Base-by-base conservation (phyloP, 2,797 vertebrate species). In the Semotilus atromaculatus region DNA sequence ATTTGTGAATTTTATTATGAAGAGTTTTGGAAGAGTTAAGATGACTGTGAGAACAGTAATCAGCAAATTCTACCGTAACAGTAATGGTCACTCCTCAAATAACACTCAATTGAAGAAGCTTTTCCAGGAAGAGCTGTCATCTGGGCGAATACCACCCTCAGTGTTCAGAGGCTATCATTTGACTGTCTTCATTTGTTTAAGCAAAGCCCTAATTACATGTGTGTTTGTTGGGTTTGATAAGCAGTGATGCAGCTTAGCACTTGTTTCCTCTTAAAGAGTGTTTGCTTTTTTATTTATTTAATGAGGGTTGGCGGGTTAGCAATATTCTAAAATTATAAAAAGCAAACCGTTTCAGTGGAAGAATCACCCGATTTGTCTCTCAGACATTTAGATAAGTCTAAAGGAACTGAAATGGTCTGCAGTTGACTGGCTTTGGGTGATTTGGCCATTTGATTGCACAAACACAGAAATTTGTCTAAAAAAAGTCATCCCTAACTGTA, bases 161-260 rank as follows among this genome's bases (percentile, higher is more conserved):
- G 70, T 74, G 70, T 74, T 82, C 55, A 66, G 40, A 74, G 23
- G 40, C 70, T 82, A 66, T 82, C 58, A 75, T 71, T 82, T 78
- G 71, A 72, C 80, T 68, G 72, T 86, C 70, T 75, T 40, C 73
- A 48, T 86, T 66, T 78, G 66, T 66, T 76, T 36, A 82, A 67
- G 45, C 60, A 48, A 76, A 48, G 53, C n/a, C 58, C 60, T 74
- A 21, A 75, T 67, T 31, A 51, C 19, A 3, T 73, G 53, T 79
- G 53, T 80, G 29, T 78, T 55, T 26, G 38, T 64, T 71, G 76
- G 2, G 60, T 84, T 79, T 70, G 68, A 85, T 84, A 55, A 64
- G n/a, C 29, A 74, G 66, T 82, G 43, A 81, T 85, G 53, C 62
- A 26, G 51, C 58, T 75, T 48, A 62, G 43, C 78, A 77, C 55